These are phyloP conservation scores for Sarcophaga variegata DNA, from an alignment of 2,888 invertebrate species.

Conservation along the genomic window DNA sequence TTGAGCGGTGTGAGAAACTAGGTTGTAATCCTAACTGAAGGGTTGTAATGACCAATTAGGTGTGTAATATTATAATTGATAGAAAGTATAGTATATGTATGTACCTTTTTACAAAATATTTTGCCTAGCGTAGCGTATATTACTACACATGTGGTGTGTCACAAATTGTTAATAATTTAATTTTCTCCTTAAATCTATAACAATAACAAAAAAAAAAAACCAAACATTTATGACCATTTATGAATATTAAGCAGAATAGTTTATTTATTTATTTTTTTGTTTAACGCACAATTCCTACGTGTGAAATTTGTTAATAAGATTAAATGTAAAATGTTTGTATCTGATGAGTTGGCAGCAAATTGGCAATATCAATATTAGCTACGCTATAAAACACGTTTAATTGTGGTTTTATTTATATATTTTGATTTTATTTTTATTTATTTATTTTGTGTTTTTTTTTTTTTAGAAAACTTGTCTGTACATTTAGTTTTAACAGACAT, in stretches of 20 bases:
- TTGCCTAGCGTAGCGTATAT: background rate
- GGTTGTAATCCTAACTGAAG: too few relatives aligned
- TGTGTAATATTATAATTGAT: too few relatives aligned
- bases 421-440: slow-evolving; percentile 13
- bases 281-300: slow-evolving; percentile 50
- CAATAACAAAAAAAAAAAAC: background rate
- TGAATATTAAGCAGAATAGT: slow-evolving; percentile 10
- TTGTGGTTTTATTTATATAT: slow-evolving; percentile 29
- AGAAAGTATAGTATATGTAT: background rate
- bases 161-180: background rate
- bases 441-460: background rate
- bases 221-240: slow-evolving; percentile 32
- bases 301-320: slow-evolving; percentile 55
- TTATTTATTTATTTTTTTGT: slow-evolving; percentile 10
- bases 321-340: slow-evolving; percentile 23
- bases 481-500: background rate
- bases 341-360: slow-evolving; percentile 51
- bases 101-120: background rate
- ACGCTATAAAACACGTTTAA: slow-evolving; percentile 43
- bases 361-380: slow-evolving; percentile 26
- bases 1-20: too few relatives aligned
- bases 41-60: too few relatives aligned
- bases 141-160: slow-evolving; percentile 1
- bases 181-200: slow-evolving; percentile 32
- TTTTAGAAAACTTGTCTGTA: slow-evolving; percentile 39